Evolutionary conservation across 2,888 invertebrate species (phyloP), one percentile per base, ranked within the genome.

Genomic region (Gisinianus flammeolus): DNA sequence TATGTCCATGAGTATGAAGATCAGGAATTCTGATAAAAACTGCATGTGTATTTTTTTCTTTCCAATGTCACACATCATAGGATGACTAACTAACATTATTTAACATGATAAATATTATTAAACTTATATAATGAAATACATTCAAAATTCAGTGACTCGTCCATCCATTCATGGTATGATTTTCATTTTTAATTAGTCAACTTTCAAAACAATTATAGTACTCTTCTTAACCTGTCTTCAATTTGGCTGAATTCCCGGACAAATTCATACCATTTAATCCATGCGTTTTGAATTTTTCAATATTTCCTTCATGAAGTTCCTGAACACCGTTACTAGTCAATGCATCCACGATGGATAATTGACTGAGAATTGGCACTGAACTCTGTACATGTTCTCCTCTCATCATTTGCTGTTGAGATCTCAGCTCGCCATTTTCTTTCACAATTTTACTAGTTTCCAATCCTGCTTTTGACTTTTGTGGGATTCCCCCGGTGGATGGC

Each of bases 221-320:
- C n/a, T n/a, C n/a, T n/a, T n/a, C n/a, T 76, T 76, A 79, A 28
- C 79, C 79, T 52, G 79, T 79, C 69, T 79, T 79, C 66, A 79
- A 66, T 67, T 75, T 76, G 16, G 71, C 70, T 6, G 70, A 56
- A n/a, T 64, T 68, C n/a, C 22, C 58, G 33, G 56, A 44, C 26
- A 56, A 54, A 54, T 64, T 28, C n/a, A n/a, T n/a, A 56, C 54
- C 22, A 33, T 62, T 71, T 4, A 28, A 22, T 4, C 35, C 64
- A 26, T 35, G 28, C 4, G 22, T 56, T 33, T 73, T 78, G 30
- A 52, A 52, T 2, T 54, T 52, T 22, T 76, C 66, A 10, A 31
- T 30, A 76, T 75, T 44, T 16, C 10, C 44, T 1, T 19, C n/a
- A 12, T 66, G 2, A 4, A 4, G 22, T 58, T 62, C 66, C 12